A percentile compares a stretch with the other conserved stretches of the same genome.
These are phyloP conservation scores for Antrozous pallidus DNA, from an alignment of 2,797 vertebrate genomes.

Conservation along the genomic window DNA sequence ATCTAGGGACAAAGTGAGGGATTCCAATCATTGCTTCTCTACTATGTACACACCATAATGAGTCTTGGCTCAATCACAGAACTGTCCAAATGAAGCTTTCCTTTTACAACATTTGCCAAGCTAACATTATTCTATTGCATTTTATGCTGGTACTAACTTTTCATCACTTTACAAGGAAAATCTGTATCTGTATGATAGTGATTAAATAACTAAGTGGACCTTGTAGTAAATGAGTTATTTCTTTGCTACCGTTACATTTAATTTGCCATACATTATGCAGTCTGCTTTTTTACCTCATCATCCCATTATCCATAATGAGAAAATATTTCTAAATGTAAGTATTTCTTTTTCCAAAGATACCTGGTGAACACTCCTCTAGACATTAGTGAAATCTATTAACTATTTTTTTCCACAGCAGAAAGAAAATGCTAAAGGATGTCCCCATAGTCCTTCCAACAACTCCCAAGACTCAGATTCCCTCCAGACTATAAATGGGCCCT, in stretches of 20 bases:
- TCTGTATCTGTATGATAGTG: slow-evolving; percentile 72
- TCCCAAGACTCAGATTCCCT: not conserved
- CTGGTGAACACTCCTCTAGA: slow-evolving; percentile 74
- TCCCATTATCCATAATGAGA: slow-evolving; percentile 84
- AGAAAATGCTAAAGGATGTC: slow-evolving; percentile 33
- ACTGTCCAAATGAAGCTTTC: slow-evolving; percentile 16
- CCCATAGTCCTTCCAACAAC: not conserved
- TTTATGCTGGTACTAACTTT: slow-evolving; percentile 76
- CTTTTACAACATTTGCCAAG: slow-evolving; percentile 28
- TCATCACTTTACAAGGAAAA: slow-evolving; percentile 69
- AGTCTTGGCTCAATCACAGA: not conserved
- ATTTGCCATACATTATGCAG: slow-evolving; percentile 83
- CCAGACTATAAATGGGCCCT: not conserved
- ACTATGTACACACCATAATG: not conserved
- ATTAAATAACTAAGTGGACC: slow-evolving; percentile 81
- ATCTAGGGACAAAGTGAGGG: not conserved
- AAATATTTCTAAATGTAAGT: slow-evolving; percentile 83
- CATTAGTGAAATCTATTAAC: slow-evolving; percentile 77
- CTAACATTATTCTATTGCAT: slow-evolving; percentile 46
- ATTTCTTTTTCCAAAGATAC: slow-evolving; percentile 81
- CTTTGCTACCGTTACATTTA: slow-evolving; percentile 81
- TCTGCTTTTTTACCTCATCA: slow-evolving; percentile 84
- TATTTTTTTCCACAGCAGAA: slow-evolving; percentile 59
- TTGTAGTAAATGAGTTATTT: slow-evolving; percentile 84
- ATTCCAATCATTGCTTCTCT: not conserved